Conservation (phyloP, 92 coral and sea anemone genomes). For the Scolanthus callimorphus region DNA sequence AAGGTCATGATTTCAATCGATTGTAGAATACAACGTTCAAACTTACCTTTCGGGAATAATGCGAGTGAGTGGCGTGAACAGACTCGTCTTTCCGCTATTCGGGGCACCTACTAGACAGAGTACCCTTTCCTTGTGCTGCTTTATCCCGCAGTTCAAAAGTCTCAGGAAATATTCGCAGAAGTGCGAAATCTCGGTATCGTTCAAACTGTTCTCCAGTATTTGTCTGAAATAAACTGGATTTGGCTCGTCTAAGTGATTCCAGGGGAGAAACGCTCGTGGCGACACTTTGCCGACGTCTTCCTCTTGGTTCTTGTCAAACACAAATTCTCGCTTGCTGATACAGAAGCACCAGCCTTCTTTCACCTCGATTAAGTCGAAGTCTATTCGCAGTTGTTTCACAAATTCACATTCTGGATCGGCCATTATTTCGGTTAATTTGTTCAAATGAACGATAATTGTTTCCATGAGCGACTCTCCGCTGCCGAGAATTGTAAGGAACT, state of each 20-base stretch:
- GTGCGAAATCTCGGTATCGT: constrained; percentile 4
- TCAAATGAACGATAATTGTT: constrained; percentile 9
- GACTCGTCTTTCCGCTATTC: constrained; percentile 17
- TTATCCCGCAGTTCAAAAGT: constrained; percentile 4
- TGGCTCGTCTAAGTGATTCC: constrained; percentile 8
- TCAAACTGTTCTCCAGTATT: constrained; percentile 25
- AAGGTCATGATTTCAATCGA: too few species aligned
- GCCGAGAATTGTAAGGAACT: constrained; percentile 12
- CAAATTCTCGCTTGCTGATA: too few species aligned
- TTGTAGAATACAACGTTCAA: too few species aligned
- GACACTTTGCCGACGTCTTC: constrained; percentile 11
- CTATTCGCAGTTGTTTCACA: constrained; percentile 1
- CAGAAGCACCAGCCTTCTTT: too few species aligned
- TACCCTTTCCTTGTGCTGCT: constrained; percentile 13
- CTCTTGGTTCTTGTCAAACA: neutral
- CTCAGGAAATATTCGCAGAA: constrained; percentile 7
- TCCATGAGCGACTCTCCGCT: constrained; percentile 14
- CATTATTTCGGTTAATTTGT: constrained; percentile 13
- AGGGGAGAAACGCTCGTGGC: constrained; percentile 12
- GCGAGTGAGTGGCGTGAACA: too few species aligned
- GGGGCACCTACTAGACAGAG: constrained; percentile 11
- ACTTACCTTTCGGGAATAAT: too few species aligned
- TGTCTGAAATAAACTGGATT: constrained; percentile 23
- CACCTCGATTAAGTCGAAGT: constrained; percentile 24
- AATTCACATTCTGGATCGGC: constrained; percentile 4